Base-by-base conservation (phyloP, 2,888 invertebrate species). In the Drosophila macrothrix region DNA sequence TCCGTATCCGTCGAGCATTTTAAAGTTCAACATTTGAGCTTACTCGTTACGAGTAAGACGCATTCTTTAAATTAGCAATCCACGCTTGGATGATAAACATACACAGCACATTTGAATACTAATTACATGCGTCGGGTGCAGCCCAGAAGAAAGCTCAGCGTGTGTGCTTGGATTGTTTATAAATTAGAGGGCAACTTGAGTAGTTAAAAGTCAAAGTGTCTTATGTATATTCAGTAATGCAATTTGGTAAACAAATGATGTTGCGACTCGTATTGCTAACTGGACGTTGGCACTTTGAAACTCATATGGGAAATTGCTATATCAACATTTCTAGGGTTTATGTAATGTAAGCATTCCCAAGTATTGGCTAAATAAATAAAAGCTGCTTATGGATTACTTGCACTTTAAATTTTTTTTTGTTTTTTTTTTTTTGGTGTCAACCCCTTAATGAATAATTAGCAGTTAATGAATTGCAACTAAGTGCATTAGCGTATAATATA, bases 371-470 rank as follows among this genome's bases (percentile, higher is more conserved):
- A 56, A 39, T 28, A 56, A 56, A 56, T 14, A 39, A 39, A 12
- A 29, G 16, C n/a, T 29, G 50, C 6, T 43, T 19, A 31, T 31
- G 12, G 6, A 14, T 41, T 22, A 22, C 39, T 41, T 41, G 56
- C 41, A 41, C 9, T 58, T 56, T 29, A 22, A 33, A 35, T 4
- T 53, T 33, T 35, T 39, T 39, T 59, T 62, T 12, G 22, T 12
- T 12, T 43, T 14, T 7, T 4, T 9, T 33, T 46, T 67, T 19
- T n/a, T 19, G 39, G 33, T 60, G 56, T 61, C 22, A 29, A 60
- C 64, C 52, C 52, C 28, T 25, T 63, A 61, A 80, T 75, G 46
- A 46, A 61, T 59, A 76, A 76, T 80, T 78, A 80, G 81, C 78
- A 81, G 41, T 65, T 41, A 35, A 49, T 59, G 22, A 60, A 56